Evolutionary conservation across 2,888 invertebrate genomes (phyloP).

Genomic region (Zaprionus lineosus): DNA sequence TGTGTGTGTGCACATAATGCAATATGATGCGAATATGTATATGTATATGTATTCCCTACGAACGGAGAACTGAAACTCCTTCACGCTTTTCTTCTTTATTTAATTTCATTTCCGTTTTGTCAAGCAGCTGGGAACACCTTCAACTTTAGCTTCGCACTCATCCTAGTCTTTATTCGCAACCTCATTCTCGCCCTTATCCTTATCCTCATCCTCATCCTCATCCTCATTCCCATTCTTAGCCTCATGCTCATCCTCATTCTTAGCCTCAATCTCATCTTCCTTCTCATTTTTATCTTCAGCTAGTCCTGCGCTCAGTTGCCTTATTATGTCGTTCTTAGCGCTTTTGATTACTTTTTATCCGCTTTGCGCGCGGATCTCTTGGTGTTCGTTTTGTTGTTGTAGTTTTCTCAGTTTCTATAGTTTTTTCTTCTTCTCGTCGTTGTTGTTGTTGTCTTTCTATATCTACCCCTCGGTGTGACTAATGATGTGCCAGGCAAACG

Average conservation of each 20-base stretch:
- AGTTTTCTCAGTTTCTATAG: background rate
- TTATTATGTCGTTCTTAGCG: slow-evolving; percentile 76
- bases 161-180: background rate
- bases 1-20: slow-evolving; percentile 49
- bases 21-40: slow-evolving; percentile 40
- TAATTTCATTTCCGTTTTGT: slow-evolving; percentile 74
- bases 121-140: slow-evolving; percentile 61
- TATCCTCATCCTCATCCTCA: slow-evolving; percentile 1
- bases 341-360: slow-evolving; percentile 78
- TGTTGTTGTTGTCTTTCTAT: slow-evolving; percentile 31
- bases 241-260: slow-evolving; percentile 19
- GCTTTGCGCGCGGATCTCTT: slow-evolving; percentile 66
- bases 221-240: slow-evolving; percentile 7
- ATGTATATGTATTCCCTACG: background rate
- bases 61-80: slow-evolving; percentile 35
- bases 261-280: slow-evolving; percentile 1
- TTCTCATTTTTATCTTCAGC: slow-evolving; percentile 8
- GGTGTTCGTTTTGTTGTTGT: slow-evolving; percentile 28
- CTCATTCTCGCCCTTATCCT: slow-evolving; percentile 1
- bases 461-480: slow-evolving; percentile 68
- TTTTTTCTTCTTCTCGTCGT: background rate
- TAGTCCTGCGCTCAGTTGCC: slow-evolving; percentile 58
- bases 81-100: slow-evolving; percentile 56
- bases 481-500: slow-evolving; percentile 67
- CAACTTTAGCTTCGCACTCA: slow-evolving; percentile 32